These are phyloP conservation scores for Centropus unirufus DNA, from an alignment of 2,113 vertebrate genomes.

Conservation along the genomic window DNA sequence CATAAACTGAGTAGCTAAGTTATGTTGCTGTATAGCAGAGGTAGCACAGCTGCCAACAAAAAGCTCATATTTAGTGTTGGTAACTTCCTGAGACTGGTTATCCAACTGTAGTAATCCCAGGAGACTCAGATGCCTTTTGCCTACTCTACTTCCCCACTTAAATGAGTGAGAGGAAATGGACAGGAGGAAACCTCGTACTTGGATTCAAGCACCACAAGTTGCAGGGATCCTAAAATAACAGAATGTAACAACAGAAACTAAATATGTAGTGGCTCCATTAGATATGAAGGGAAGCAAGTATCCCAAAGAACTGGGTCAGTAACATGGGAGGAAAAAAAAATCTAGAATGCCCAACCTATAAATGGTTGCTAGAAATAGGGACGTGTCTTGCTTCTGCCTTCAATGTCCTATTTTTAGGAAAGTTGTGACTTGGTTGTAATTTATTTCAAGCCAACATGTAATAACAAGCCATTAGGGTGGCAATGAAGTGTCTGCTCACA, in stretches of 20 bases:
- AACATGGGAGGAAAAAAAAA: neutral
- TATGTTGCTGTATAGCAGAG: neutral
- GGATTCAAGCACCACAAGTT: neutral
- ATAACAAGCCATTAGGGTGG: neutral
- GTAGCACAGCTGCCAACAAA: neutral
- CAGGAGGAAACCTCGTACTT: neutral
- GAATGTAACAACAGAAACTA: neutral
- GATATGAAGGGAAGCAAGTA: neutral
- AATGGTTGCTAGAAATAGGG: neutral
- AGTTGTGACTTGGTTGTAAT: neutral
- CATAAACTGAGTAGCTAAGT: neutral
- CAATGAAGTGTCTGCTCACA: neutral
- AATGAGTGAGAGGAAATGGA: neutral
- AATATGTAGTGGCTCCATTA: neutral
- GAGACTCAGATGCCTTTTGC: neutral
- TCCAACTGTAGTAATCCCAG: neutral
- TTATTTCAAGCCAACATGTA: neutral
- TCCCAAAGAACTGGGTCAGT: neutral
- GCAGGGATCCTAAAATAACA: neutral
- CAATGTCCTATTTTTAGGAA: neutral
- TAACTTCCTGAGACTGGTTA: conserved; percentile 15
- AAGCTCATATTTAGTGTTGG: neutral
- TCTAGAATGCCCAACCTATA: neutral
- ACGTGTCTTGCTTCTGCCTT: neutral
- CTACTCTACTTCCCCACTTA: neutral